phyloP scores from a whole-genome alignment of 2,797 vertebrate species.

The Discoglossus pictus region DNA sequence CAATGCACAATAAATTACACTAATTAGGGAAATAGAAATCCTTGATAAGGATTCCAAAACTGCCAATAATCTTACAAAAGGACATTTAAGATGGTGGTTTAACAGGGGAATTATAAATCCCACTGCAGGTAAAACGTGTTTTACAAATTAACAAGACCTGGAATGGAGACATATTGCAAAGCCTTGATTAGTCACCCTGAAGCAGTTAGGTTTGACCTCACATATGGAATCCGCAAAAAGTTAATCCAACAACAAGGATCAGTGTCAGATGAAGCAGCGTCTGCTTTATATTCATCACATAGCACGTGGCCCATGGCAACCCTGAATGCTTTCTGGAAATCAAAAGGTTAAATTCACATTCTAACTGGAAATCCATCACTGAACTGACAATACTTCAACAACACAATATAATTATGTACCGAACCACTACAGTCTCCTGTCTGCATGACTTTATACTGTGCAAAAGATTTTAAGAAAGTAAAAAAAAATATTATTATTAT shows the following conservation, averaged over 20 bases:
- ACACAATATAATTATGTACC: too few species aligned
- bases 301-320: neutral
- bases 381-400: too few species aligned
- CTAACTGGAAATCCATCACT: neutral
- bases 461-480: too few species aligned
- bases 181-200: constrained; percentile 27
- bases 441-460: too few species aligned
- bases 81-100: neutral
- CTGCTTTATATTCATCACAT: constrained; percentile 12
- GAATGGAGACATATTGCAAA: neutral
- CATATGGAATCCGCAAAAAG: constrained; percentile 8
- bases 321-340: neutral
- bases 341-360: constrained; percentile 1
- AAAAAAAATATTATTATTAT: too few species aligned
- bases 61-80: constrained; percentile 7
- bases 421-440: too few species aligned
- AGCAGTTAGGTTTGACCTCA: constrained; percentile 35
- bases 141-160: constrained; percentile 7
- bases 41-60: neutral
- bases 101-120: constrained; percentile 15
- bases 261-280: constrained; percentile 27
- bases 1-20: constrained; percentile 44
- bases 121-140: constrained; percentile 9
- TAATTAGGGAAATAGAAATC: neutral
- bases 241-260: constrained; percentile 17